Percentiles rank a stretch among this genome's conserved stretches.
phyloP scores from a whole-genome alignment of 1,140 invertebrate species.

The Triops longicaudatus region DNA sequence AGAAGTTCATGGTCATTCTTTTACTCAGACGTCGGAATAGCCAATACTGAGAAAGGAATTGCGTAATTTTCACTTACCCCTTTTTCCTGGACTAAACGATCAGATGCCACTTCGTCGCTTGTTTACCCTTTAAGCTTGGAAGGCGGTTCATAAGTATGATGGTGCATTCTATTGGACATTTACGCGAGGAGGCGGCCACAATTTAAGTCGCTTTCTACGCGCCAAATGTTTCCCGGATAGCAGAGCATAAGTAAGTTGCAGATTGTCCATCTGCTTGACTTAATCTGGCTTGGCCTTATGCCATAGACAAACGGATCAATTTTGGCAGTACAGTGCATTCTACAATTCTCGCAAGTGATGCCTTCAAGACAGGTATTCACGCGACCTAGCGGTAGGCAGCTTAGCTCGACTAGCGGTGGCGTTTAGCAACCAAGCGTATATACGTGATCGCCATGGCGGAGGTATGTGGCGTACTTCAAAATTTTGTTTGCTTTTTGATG shows the following conservation, averaged over 20 bases:
- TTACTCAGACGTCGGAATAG: background rate
- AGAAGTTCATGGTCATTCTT: background rate
- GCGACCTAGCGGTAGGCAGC: background rate
- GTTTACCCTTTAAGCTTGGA: background rate
- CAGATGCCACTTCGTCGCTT: background rate
- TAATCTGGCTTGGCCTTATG: too few relatives aligned
- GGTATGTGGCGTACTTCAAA: slow-evolving; percentile 15
- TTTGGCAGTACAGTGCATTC: too few relatives aligned
- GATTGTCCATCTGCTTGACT: too few relatives aligned
- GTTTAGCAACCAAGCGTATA: background rate
- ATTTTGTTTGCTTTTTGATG: background rate
- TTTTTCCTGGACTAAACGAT: background rate
- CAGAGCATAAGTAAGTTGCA: too few relatives aligned
- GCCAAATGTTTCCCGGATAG: too few relatives aligned
- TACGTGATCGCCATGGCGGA: slow-evolving; percentile 13
- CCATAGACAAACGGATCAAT: too few relatives aligned
- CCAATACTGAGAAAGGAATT: background rate
- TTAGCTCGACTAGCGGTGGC: background rate
- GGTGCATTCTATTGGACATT: too few relatives aligned
- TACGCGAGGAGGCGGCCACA: too few relatives aligned
- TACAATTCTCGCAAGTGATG: background rate
- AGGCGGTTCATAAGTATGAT: too few relatives aligned
- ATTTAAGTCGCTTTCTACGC: too few relatives aligned
- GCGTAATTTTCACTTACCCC: background rate
- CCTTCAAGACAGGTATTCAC: background rate